Percentiles rank a stretch among this genome's conserved stretches.
These are phyloP conservation scores for Drosophila erecta DNA, from an alignment of 1,140 invertebrate species.

Conservation along the genomic window DNA sequence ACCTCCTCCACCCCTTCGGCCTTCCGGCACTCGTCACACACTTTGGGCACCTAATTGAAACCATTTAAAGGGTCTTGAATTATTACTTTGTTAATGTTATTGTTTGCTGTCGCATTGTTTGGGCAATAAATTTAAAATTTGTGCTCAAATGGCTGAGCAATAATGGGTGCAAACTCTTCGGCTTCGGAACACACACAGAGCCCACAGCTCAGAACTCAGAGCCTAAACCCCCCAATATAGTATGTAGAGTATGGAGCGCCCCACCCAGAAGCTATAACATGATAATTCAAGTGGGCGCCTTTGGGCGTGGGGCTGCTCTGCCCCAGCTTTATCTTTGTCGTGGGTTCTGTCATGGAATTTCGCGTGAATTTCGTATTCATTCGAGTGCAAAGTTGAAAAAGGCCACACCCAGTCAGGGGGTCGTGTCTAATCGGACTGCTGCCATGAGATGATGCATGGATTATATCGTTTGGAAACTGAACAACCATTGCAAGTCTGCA, in stretches of 20 bases:
- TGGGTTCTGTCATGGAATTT: constrained; percentile 56
- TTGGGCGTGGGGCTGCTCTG: constrained; percentile 1
- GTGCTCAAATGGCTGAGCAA: constrained; percentile 66
- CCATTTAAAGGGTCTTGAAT: constrained; percentile 41
- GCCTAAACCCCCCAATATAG: constrained; percentile 1
- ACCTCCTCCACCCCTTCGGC: background rate
- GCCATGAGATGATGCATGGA: constrained; percentile 53
- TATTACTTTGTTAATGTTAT: constrained; percentile 52
- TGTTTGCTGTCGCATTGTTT: constrained; percentile 44
- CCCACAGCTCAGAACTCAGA: background rate
- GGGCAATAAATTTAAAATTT: constrained; percentile 68
- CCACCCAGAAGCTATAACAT: constrained; percentile 35
- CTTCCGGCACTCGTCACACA: constrained; percentile 19
- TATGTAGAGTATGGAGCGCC: constrained; percentile 4
- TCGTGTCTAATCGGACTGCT: constrained; percentile 49
- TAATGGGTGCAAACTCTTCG: constrained; percentile 62
- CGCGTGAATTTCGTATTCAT: constrained; percentile 66
- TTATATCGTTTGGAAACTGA: constrained; percentile 53
- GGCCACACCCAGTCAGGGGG: constrained; percentile 45
- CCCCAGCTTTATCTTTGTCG: constrained; percentile 51
- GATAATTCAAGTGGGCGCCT: constrained; percentile 30
- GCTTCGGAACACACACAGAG: background rate
- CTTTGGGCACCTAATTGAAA: constrained; percentile 46
- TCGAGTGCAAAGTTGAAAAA: constrained; percentile 64
- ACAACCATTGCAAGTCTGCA: constrained; percentile 27